Conservation (phyloP, 2,888 invertebrate genomes). For the Drosophila koepferae region DNA sequence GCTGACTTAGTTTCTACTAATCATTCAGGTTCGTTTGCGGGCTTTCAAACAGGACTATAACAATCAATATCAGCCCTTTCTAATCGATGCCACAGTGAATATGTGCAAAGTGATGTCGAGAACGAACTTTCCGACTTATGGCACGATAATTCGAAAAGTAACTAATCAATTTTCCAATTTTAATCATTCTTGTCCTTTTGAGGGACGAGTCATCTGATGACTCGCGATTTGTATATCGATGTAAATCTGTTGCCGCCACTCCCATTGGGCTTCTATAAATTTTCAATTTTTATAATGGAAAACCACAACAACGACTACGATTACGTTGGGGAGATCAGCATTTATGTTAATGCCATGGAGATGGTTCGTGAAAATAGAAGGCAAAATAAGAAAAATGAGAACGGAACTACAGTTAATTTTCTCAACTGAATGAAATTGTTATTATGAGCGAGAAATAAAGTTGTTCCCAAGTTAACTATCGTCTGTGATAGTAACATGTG, state of each 20-base stretch:
- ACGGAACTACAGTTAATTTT: neutral
- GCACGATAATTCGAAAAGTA: neutral
- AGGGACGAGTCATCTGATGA: neutral
- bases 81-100: neutral
- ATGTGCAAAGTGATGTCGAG: conserved; percentile 2
- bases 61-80: conserved; percentile 25
- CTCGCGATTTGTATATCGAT: conserved; percentile 16
- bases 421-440: neutral
- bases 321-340: neutral
- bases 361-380: neutral
- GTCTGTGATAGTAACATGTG: no score
- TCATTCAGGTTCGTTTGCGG: neutral
- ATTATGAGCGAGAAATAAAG: neutral
- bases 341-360: neutral
- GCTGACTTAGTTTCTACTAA: neutral
- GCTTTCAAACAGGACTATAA: conserved; percentile 24
- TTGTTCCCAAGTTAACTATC: neutral
- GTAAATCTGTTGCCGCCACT: neutral
- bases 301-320: neutral
- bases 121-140: neutral
- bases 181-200: conserved; percentile 15
- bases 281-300: neutral
- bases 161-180: neutral
- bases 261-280: neutral
- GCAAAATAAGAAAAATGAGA: no score